Percentiles rank a stretch among this genome's conserved stretches.
phyloP scores from a whole-genome alignment of 2,113 vertebrate species.

The Thalassoma bifasciatum region DNA sequence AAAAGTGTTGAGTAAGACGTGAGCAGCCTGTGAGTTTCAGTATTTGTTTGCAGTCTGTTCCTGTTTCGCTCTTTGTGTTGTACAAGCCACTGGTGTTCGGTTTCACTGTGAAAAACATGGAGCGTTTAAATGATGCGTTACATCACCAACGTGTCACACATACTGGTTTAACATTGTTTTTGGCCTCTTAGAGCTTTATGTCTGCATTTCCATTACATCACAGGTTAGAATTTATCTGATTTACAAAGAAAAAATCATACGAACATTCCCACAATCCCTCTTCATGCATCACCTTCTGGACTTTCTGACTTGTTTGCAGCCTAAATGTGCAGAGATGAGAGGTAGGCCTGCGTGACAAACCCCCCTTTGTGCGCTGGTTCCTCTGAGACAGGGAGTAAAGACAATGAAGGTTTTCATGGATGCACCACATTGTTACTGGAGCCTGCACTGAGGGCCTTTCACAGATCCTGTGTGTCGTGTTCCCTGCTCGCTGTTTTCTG shows the following conservation, averaged over 20 bases:
- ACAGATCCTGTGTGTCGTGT: slow-evolving; percentile 45
- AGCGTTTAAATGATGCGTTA: slow-evolving; percentile 36
- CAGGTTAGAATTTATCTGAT: neutral
- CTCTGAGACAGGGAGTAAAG: slow-evolving; percentile 57
- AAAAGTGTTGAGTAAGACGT: neutral
- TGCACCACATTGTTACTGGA: slow-evolving; percentile 59
- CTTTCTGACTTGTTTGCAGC: slow-evolving; percentile 41
- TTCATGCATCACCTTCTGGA: slow-evolving; percentile 24
- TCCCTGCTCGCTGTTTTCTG: slow-evolving; percentile 42
- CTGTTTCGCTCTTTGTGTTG: slow-evolving; percentile 38
- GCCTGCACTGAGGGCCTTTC: slow-evolving; percentile 57
- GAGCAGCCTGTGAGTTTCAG: slow-evolving; percentile 5
- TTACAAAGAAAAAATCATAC: neutral
- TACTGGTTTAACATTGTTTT: neutral
- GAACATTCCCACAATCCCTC: neutral
- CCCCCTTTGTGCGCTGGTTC: slow-evolving; percentile 64
- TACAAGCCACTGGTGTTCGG: slow-evolving; percentile 37
- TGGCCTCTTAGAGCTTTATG: too few species aligned
- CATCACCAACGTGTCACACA: slow-evolving; percentile 15
- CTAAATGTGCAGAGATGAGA: slow-evolving; percentile 38
- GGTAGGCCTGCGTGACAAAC: slow-evolving; percentile 57
- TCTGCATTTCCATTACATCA: too few species aligned
- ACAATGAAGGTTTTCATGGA: slow-evolving; percentile 75
- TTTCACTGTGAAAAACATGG: slow-evolving; percentile 36
- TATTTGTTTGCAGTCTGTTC: slow-evolving; percentile 18